Base-by-base conservation (phyloP, 2,113 vertebrate species). In the Orientallactaga bullata region DNA sequence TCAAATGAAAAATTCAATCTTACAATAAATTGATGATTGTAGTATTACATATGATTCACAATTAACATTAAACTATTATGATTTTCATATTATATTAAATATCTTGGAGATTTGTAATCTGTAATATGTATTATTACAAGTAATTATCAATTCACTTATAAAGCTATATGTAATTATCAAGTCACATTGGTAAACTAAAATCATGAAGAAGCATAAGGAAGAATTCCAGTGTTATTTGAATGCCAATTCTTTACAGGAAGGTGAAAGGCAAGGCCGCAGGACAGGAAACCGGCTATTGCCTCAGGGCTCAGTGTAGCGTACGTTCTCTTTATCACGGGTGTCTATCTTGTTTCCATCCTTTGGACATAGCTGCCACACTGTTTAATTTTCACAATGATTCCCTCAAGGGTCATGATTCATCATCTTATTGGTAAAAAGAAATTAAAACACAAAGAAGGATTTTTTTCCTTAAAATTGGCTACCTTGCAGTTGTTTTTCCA, bases 401-500 rank as follows among this genome's bases (percentile, higher is more conserved):
- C 68, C 21, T 3, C 13, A 55, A 23, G 2, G 4, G 1, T 69
- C 72, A 1, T 15, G 80, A 85, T 80, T 1, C 0, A 9, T 60
- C 8, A 78, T 18, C 1, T n/a, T 66, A 37, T 63, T 37, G 28
- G 65, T 92, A 20, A 94, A 88, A 94, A 82, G n/a, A 82, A 88
- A 79, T 79, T 30, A 55, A 15, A 91, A 73, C 3, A 86, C 3
- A 95, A 79, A 37, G 23, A 72, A 74, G 0, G 5, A 24, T 12
- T 71, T 30, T 5, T 32, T 28, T 93, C 39, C 68, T 35, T 32
- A 84, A 88, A 93, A 30, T 66, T 72, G 74, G 0, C 65, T 98
- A 99, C 98, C 98, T 97, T 98, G 97, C 98, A 98, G 71, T 98
- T 96, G 76, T 99, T 97, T 63, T 99, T 98, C 98, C 96, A 98